Percentiles rank a stretch among this genome's conserved stretches.
phyloP scores from a whole-genome alignment of 2,888 invertebrate genomes.

The Nowickia ferox region DNA sequence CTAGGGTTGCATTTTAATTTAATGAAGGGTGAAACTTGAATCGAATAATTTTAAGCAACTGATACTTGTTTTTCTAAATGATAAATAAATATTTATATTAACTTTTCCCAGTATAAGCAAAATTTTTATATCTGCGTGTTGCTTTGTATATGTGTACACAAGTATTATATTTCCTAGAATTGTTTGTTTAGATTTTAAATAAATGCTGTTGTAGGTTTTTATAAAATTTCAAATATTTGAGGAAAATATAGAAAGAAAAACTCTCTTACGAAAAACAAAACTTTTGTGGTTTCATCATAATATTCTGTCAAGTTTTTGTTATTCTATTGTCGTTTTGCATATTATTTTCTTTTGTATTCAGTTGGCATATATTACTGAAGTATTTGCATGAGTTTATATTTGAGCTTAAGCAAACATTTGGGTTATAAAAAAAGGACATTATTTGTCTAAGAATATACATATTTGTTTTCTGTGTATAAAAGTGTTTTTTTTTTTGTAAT shows the following conservation, averaged over 20 bases:
- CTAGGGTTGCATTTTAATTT: background rate
- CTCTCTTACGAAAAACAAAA: slow-evolving; percentile 6
- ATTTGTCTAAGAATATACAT: slow-evolving; percentile 54
- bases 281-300: slow-evolving; percentile 63
- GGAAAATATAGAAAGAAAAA: background rate
- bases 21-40: background rate
- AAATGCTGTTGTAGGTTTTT: slow-evolving; percentile 47
- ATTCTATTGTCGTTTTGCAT: background rate
- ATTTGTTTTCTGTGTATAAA: slow-evolving; percentile 54
- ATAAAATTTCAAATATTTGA: slow-evolving; percentile 47
- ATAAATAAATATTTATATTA: slow-evolving; percentile 68
- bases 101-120: slow-evolving; percentile 33
- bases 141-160: slow-evolving; percentile 8
- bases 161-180: slow-evolving; percentile 10
- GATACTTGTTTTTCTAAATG: slow-evolving; percentile 31
- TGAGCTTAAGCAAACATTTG: slow-evolving; percentile 36
- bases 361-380: background rate
- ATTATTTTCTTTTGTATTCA: background rate
- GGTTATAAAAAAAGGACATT: slow-evolving; percentile 54
- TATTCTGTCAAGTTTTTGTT: slow-evolving; percentile 58
- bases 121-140: slow-evolving; percentile 9
- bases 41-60: background rate
- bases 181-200: slow-evolving; percentile 57
- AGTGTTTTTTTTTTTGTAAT: slow-evolving; percentile 15
- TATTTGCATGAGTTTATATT: slow-evolving; percentile 25